These are phyloP conservation scores for Micrasema minimum DNA, from an alignment of 1,140 invertebrate species.

Conservation along the genomic window DNA sequence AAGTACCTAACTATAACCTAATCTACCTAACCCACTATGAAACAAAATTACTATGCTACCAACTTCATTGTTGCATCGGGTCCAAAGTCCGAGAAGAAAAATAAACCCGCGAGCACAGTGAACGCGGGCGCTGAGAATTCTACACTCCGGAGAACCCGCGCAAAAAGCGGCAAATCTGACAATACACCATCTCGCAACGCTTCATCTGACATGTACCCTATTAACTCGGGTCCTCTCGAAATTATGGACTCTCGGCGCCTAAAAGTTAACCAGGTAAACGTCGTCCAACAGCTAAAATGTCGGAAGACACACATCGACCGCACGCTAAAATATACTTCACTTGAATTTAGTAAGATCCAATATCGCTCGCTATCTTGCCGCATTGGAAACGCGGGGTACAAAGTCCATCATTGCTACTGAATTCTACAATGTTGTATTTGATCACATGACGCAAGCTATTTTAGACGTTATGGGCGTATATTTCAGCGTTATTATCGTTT, in stretches of 20 bases:
- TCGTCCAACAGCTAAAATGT: neutral
- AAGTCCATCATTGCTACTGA: conserved; percentile 6
- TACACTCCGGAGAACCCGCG: neutral
- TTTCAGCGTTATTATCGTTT: neutral
- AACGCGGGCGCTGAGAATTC: neutral
- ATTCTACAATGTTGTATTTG: neutral
- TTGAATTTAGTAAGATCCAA: neutral
- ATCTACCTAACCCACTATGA: conserved; percentile 13
- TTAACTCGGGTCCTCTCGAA: too few species aligned
- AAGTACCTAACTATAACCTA: neutral
- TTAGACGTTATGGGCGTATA: neutral
- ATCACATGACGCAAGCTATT: conserved; percentile 1
- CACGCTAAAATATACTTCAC: neutral
- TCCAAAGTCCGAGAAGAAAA: conserved; percentile 31
- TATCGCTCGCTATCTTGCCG: neutral
- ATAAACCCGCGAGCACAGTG: neutral
- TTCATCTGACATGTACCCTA: neutral
- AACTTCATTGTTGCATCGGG: conserved; percentile 43
- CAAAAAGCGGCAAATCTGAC: neutral
- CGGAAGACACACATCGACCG: neutral
- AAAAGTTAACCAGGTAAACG: neutral
- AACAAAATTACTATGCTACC: conserved; percentile 14
- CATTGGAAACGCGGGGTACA: conserved; percentile 7
- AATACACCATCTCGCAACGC: neutral
- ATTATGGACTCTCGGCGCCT: neutral